These are phyloP conservation scores for Pavo muticus DNA, from an alignment of 2,113 vertebrate species.

Conservation along the genomic window DNA sequence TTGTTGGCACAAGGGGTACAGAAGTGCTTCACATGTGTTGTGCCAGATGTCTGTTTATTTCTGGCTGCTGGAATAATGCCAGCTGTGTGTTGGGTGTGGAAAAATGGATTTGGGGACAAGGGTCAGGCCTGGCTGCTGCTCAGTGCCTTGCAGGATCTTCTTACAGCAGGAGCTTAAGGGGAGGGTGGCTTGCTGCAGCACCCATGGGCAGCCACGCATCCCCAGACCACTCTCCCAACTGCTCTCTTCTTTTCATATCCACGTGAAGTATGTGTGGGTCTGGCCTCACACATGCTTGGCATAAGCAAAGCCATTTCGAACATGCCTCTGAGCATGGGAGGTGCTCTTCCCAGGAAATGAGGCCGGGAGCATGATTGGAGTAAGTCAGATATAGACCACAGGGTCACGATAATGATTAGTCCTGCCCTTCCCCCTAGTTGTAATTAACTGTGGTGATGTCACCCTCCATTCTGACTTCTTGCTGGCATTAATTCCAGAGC, in stretches of 20 bases:
- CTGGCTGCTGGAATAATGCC: slow-evolving; percentile 14
- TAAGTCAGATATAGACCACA: slow-evolving; percentile 39
- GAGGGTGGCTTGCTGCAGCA: background rate
- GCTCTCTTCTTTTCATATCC: background rate
- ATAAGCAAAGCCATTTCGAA: background rate
- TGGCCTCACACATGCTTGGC: background rate
- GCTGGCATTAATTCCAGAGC: slow-evolving; percentile 53
- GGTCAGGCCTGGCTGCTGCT: background rate
- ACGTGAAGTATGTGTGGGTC: background rate
- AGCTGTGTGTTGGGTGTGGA: slow-evolving; percentile 1
- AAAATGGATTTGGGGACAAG: slow-evolving; percentile 36
- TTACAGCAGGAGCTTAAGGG: background rate
- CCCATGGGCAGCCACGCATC: background rate
- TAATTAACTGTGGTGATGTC: slow-evolving; percentile 58
- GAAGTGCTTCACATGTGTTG: background rate
- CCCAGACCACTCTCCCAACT: background rate
- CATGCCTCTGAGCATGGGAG: background rate
- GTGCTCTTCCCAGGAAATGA: background rate
- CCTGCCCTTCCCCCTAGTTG: slow-evolving; percentile 32
- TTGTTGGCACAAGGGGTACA: slow-evolving; percentile 36
- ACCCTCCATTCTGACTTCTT: slow-evolving; percentile 45
- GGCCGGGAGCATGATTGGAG: slow-evolving; percentile 12
- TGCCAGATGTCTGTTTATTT: slow-evolving; percentile 56
- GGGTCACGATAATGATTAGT: slow-evolving; percentile 43
- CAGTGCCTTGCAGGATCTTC: background rate